phyloP scores from a whole-genome alignment of 2,888 invertebrate genomes.

The Chaetogeoica ovagalla region DNA sequence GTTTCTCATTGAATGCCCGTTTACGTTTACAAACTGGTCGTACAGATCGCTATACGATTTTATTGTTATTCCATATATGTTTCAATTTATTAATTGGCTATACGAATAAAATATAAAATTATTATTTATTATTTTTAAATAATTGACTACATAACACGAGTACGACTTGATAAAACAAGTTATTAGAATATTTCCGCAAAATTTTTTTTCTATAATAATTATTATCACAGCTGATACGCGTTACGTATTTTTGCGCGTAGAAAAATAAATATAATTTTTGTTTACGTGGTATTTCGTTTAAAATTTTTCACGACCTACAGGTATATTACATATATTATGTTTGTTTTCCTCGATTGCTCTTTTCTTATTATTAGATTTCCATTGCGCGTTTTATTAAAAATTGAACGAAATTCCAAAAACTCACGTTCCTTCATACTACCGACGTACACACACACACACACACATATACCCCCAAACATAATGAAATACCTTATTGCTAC shows the following conservation, averaged over 20 bases:
- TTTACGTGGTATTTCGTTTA: not conserved
- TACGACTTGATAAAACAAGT: too few species aligned
- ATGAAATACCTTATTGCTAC: constrained; percentile 32
- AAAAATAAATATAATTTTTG: too few species aligned
- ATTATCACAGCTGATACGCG: too few species aligned
- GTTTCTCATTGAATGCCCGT: too few species aligned
- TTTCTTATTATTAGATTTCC: constrained; percentile 30
- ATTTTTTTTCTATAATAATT: not conserved
- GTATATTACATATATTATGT: not conserved
- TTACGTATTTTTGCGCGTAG: too few species aligned
- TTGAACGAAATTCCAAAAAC: constrained; percentile 34
- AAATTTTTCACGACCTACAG: not conserved
- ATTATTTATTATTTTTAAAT: too few species aligned
- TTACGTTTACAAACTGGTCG: too few species aligned
- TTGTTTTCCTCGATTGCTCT: not conserved
- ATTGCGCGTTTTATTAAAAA: constrained; percentile 29
- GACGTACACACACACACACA: not conserved
- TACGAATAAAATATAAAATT: too few species aligned
- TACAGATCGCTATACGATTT: too few species aligned
- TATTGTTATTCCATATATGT: too few species aligned
- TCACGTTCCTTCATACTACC: not conserved
- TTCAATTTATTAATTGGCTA: too few species aligned
- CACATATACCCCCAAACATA: not conserved
- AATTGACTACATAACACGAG: too few species aligned
- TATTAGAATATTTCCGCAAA: not conserved